These are phyloP conservation scores for Cephalopholis sonnerati DNA, from an alignment of 2,113 vertebrate species.

Conservation along the genomic window DNA sequence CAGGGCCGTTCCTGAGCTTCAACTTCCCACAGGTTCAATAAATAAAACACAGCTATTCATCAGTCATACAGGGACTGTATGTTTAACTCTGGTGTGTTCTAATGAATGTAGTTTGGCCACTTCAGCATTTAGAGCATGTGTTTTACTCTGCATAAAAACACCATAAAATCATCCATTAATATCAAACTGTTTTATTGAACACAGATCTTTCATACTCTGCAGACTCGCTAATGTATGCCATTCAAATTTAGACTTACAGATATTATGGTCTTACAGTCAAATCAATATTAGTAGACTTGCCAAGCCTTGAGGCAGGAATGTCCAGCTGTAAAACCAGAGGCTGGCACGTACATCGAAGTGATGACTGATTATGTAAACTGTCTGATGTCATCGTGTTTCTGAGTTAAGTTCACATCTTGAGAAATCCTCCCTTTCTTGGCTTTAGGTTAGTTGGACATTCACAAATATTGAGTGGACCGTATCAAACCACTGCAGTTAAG, in stretches of 20 bases:
- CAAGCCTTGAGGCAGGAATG: neutral
- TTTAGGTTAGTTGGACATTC: neutral
- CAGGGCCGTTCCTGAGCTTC: too few species aligned
- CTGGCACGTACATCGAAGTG: neutral
- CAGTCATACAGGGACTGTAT: too few species aligned
- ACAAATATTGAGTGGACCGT: neutral
- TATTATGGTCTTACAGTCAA: neutral
- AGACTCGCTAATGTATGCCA: neutral
- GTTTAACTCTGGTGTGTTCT: too few species aligned
- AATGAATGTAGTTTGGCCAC: neutral
- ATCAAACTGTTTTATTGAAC: slow-evolving; percentile 64
- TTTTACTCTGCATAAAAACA: neutral
- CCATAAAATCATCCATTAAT: neutral
- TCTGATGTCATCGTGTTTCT: neutral
- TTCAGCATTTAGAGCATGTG: neutral
- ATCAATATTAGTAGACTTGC: neutral
- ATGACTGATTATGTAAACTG: neutral
- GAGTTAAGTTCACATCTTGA: neutral
- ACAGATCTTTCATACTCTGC: neutral
- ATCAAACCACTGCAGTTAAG: neutral
- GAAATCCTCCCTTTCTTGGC: neutral
- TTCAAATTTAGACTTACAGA: slow-evolving; percentile 20
- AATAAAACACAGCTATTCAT: too few species aligned
- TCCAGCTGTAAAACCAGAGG: neutral
- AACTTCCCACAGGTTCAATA: too few species aligned